A percentile compares a stretch with the other conserved stretches of the same genome.
Conservation (phyloP, 2,888 invertebrate species). For the Yponomeuta sedellus region DNA sequence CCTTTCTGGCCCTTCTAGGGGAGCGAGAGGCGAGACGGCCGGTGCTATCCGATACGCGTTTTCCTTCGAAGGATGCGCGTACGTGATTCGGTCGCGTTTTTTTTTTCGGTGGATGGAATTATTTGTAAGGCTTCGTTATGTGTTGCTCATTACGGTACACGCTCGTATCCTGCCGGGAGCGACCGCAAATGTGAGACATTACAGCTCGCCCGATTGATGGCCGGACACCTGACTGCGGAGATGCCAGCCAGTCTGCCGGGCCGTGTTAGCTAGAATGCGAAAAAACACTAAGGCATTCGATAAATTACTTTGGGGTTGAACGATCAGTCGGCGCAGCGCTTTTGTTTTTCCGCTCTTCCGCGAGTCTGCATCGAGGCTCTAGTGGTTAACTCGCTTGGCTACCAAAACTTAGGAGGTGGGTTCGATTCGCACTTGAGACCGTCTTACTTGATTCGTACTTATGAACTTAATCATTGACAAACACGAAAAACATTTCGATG, state of each 20-base stretch:
- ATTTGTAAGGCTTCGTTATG: slow-evolving; percentile 75
- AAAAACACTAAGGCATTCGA: slow-evolving; percentile 13
- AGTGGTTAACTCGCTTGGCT: too few relatives aligned
- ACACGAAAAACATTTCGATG: too few relatives aligned
- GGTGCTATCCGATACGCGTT: slow-evolving; percentile 71
- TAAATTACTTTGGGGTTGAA: slow-evolving; percentile 6
- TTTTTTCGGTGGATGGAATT: slow-evolving; percentile 52
- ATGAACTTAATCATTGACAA: too few relatives aligned
- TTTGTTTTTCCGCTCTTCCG: not conserved
- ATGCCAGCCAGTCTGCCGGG: slow-evolving; percentile 9
- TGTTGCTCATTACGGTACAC: slow-evolving; percentile 74
- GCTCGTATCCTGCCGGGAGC: slow-evolving; percentile 67
- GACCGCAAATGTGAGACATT: slow-evolving; percentile 73
- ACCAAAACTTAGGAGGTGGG: too few relatives aligned
- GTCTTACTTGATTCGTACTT: too few relatives aligned
- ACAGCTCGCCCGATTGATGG: slow-evolving; percentile 34
- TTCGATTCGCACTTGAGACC: too few relatives aligned
- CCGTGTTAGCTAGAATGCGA: slow-evolving; percentile 6
- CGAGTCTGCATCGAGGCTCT: too few relatives aligned
- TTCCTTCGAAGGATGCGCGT: slow-evolving; percentile 71
- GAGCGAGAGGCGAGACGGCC: slow-evolving; percentile 43
- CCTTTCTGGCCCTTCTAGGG: slow-evolving; percentile 32
- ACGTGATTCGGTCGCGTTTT: slow-evolving; percentile 70
- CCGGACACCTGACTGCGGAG: slow-evolving; percentile 46
- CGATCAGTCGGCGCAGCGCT: not conserved